Evolutionary conservation across 2,113 vertebrate genomes (phyloP).

Genomic region (Chionis minor): DNA sequence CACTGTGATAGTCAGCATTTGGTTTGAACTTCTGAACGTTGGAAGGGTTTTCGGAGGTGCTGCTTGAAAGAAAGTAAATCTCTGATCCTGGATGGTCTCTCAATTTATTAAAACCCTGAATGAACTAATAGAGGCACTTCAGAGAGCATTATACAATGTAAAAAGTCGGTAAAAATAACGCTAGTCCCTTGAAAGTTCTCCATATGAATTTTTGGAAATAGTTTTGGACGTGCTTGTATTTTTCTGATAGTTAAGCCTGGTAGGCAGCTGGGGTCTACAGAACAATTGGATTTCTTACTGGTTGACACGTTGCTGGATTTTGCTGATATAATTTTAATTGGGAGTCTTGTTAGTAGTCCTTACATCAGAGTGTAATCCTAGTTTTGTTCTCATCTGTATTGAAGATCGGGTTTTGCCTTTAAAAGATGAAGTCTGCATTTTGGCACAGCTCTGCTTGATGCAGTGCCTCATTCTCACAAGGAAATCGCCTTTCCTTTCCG

Average conservation of each 20-base stretch:
- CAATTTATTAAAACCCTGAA: conserved; percentile 44
- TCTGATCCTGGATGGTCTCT: conserved; percentile 19
- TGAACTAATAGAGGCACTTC: conserved; percentile 49
- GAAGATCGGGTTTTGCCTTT: background rate
- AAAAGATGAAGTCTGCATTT: background rate
- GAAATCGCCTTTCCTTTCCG: background rate
- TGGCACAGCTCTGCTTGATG: background rate
- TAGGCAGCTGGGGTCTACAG: background rate
- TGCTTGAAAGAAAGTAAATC: conserved; percentile 21
- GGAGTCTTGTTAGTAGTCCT: background rate
- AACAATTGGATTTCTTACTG: conserved; percentile 38
- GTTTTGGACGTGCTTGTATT: conserved; percentile 1
- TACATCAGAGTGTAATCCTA: background rate
- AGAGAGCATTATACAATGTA: conserved; percentile 11
- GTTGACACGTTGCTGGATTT: background rate
- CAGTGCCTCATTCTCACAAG: background rate
- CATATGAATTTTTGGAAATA: background rate
- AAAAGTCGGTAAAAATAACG: conserved; percentile 32
- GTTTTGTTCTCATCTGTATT: conserved; percentile 19
- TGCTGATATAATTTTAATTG: conserved; percentile 44
- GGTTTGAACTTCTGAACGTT: conserved; percentile 14
- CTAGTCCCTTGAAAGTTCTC: background rate
- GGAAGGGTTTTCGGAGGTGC: conserved; percentile 3
- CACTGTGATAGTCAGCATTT: conserved; percentile 46
- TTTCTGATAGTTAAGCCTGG: background rate